Evolutionary conservation across 2,888 invertebrate species (phyloP), one percentile per base, ranked within the genome.

Genomic region (Nysson spinosus): DNA sequence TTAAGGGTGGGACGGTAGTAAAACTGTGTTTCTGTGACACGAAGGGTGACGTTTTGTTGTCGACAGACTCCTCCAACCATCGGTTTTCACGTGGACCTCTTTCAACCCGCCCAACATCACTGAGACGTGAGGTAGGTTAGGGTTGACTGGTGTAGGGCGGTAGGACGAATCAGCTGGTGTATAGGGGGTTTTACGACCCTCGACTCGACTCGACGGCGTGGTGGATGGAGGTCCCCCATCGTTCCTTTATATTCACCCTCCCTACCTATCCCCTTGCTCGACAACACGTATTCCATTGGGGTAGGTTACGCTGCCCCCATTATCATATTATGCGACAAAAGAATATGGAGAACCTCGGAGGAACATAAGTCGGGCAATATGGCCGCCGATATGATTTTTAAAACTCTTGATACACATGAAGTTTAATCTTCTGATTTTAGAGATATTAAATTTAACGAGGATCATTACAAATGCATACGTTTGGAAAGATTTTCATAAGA

Each of bases 21-120:
- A 81, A 84, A 83, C 77, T 84, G 81, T 85, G 84, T 85, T 75
- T 83, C 82, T 82, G 77, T 83, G 81, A 70, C 82, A 82, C 69
- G 72, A 73, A 75, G 75, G 71, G 72, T 68, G 67, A 69, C 62
- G 68, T 71, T 72, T 72, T 60, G 74, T 74, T 52, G 60, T 51
- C 34, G 43, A 16, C 16, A 28, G 52, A 44, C 32, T 43, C 43
- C 65, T 40, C 50, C 40, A 28, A 52, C 51, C 32, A 7, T 20
- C 34, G 34, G 26, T 30, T 24, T 32, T 40, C 52, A 28, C 42
- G 47, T 14, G 68, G 61, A 20, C 64, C 64, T 60, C 62, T 68
- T 72, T 75, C 61, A 70, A 58, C 56, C 78, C 75, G 69, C 61
- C 72, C 77, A 56, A 72, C 72, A 77, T 81, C 76, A 79, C 52